These are phyloP conservation scores for Tetramorium alpestre DNA, from an alignment of 1,140 invertebrate genomes.

Conservation along the genomic window DNA sequence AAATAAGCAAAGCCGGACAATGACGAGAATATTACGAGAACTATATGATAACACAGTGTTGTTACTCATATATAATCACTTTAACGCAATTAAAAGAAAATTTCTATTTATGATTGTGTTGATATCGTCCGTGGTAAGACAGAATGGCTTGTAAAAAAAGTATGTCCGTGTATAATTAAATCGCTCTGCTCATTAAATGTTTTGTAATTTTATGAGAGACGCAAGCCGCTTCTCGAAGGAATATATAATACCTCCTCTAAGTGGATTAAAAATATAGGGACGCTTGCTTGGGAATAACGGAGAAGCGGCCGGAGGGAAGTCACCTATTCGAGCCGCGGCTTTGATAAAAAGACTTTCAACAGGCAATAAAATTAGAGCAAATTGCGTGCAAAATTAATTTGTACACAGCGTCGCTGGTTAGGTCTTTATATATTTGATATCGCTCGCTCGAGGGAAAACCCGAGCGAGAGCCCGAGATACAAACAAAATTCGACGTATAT, in stretches of 20 bases:
- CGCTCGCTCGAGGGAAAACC: neutral
- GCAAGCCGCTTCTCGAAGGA: constrained; percentile 2
- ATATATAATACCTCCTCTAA: constrained; percentile 26
- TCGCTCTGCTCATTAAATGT: constrained; percentile 3
- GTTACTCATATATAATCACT: neutral
- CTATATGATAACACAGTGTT: neutral
- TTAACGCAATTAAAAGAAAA: neutral
- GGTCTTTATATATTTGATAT: constrained; percentile 1
- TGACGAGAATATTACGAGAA: neutral
- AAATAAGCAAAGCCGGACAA: neutral
- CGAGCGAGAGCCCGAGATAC: neutral
- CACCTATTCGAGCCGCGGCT: constrained; percentile 20
- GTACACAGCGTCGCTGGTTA: neutral
- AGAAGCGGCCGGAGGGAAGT: neutral
- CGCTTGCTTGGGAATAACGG: constrained; percentile 28
- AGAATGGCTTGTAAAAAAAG: neutral
- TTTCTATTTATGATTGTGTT: neutral
- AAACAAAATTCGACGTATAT: neutral
- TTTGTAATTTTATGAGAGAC: constrained; percentile 20
- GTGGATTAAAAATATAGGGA: constrained; percentile 42
- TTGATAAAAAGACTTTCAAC: constrained; percentile 19
- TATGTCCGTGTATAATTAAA: neutral
- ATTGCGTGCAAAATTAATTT: constrained; percentile 46
- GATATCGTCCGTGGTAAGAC: neutral
- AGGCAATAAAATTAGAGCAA: constrained; percentile 26